Base-by-base conservation (phyloP, 1,140 invertebrate species). In the Tetramorium parvispinum region DNA sequence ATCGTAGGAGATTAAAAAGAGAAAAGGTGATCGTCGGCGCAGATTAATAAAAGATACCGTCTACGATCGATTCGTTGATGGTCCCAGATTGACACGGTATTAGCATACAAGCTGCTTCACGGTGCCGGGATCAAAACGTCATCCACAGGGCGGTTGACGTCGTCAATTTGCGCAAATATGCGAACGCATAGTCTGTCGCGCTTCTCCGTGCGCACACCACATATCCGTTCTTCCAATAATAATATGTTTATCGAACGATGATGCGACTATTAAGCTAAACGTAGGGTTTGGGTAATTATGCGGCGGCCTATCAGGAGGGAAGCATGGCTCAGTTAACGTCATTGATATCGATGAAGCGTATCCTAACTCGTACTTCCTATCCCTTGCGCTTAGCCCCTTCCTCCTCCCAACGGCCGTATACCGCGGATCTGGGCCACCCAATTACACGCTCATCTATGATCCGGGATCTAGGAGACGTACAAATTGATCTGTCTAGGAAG, bases 401-500 rank as follows among this genome's bases (percentile, higher is more conserved):
- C 55, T 32, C 37, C 49, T 10, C 16, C 57, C 6, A 5, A 13
- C 66, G 43, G 53, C 65, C 21, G 40, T 24, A 13, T 43, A 49
- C 66, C 40, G 76, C 86, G 88, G 92, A 94, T 94, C 92, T 93
- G 88, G 92, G 89, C 90, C 92, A 91, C 89, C 91, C 93, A 94
- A 94, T 94, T 94, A 94, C 89, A 93, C 92, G 92, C 91, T 93
- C 93, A 93, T 94, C 91, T 93, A 89, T 87, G 91, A 94, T 91
- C 91, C 87, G 76, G 91, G 91, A 93, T 93, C 91, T 91, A 92
- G 86, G 91, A 94, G 91, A 93, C 87, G 91, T 89, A 93, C 91
- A 93, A 94, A 93, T 94, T 94, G 93, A 93, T 93, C 89, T 90
- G 89, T 92, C 88, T 91, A 83, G 89, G 91, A 93, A 93, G 88